Conservation (phyloP, 2,797 vertebrate species). For the Harpagifer antarcticus region DNA sequence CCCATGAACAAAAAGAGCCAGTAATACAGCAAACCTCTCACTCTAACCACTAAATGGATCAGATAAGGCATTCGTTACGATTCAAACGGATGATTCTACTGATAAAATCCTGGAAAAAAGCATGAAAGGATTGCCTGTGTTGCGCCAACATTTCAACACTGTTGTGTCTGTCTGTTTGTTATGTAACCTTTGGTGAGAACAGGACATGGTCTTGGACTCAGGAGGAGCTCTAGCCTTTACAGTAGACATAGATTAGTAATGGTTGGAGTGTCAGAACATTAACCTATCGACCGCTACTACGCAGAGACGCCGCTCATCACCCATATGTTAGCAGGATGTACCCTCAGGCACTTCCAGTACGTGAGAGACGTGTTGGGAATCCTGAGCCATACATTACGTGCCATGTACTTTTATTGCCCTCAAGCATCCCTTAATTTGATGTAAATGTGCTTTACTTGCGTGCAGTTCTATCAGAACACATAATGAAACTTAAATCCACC, state of each 20-base stretch:
- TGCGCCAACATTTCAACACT: constrained; percentile 49
- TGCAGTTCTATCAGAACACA: constrained; percentile 4
- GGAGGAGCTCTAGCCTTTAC: constrained; percentile 21
- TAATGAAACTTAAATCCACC: not conserved
- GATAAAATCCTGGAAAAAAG: constrained; percentile 23
- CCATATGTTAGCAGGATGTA: constrained; percentile 6
- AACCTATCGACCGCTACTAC: constrained; percentile 15
- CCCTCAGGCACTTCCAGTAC: not conserved
- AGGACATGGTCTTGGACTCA: constrained; percentile 29
- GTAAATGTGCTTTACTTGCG: not conserved
- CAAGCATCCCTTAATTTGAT: not conserved
- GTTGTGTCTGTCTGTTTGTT: constrained; percentile 59
- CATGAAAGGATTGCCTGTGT: constrained; percentile 27
- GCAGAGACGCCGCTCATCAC: constrained; percentile 1
- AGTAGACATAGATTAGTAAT: constrained; percentile 35
- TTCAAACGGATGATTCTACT: constrained; percentile 18
- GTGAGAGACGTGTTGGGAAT: not conserved
- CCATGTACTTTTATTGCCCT: not conserved
- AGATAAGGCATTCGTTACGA: constrained; percentile 6
- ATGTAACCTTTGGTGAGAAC: constrained; percentile 53
- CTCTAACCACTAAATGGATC: constrained; percentile 7
- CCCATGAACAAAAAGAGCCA: constrained; percentile 24
- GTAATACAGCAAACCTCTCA: constrained; percentile 20
- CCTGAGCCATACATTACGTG: not conserved
- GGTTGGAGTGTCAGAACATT: constrained; percentile 28